Evolutionary conservation across 2,888 invertebrate species (phyloP), one percentile per base, ranked within the genome.

Genomic region (Hoplodrina blanda): DNA sequence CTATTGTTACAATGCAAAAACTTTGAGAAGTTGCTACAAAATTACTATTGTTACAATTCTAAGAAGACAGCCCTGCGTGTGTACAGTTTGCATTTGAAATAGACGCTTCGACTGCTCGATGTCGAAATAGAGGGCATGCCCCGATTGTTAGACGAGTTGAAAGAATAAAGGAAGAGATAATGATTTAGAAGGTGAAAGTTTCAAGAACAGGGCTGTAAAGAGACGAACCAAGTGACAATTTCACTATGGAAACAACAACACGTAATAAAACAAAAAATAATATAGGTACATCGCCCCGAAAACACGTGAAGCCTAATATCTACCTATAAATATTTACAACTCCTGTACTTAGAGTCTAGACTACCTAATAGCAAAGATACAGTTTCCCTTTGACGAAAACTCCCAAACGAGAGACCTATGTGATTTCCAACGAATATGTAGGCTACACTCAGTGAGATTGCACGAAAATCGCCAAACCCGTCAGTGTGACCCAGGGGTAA

Each of bases 1-100:
- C 84, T 80, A 81, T 83, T 82, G 81, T 77, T 78, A 67, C 75
- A 70, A 78, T 81, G 76, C 79, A 78, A 82, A 80, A 78, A 76
- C 76, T 78, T 78, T 62, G 68, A 72, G 57, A 74, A 80, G 68
- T 70, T 66, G 55, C 67, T 63, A 74, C 74, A 75, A 72, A 73
- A 79, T 66, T 67, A 73, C 73, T 78, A 76, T 81, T 81, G 78
- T 78, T 73, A 65, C 67, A 60, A 56, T 82, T 76, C 81, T 73
- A 4, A 53, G 80, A 80, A 82, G 66, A 71, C 67, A 56, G 52
- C 44, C 57, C 59, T 62, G 63, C 60, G 52, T 73, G 61, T 68
- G 57, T 68, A 50, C 41, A 19, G 17, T 25, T 55, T 59, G 65
- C 76, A 68, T 73, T 69, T 67, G 78, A 69, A 76, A 79, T 79